Evolutionary conservation across 2,113 vertebrate species (phyloP).

Genomic region (Rousettus leschenaultii): DNA sequence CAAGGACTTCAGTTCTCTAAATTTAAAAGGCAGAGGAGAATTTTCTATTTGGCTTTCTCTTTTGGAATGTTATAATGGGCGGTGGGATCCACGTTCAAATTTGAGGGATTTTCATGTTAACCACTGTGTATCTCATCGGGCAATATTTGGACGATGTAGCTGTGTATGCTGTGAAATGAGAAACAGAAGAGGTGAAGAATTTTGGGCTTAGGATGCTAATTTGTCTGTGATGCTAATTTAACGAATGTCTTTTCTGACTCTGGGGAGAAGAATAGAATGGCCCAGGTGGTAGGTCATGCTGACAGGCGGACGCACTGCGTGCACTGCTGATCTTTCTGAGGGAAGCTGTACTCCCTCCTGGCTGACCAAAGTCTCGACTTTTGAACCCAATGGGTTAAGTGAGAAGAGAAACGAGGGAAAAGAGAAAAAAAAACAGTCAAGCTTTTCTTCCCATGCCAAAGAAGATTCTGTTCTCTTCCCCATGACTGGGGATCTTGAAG

Average conservation of each 20-base stretch:
- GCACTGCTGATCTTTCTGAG: neutral
- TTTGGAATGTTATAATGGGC: neutral
- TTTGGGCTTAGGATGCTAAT: neutral
- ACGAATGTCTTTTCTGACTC: neutral
- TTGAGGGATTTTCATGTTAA: neutral
- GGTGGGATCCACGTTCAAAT: neutral
- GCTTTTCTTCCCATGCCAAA: neutral
- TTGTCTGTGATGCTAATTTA: neutral
- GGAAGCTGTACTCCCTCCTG: neutral
- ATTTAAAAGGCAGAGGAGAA: neutral
- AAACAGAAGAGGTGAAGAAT: neutral
- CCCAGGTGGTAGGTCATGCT: neutral
- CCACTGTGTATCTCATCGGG: neutral
- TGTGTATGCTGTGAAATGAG: neutral
- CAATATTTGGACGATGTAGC: neutral
- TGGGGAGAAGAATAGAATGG: neutral
- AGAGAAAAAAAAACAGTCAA: neutral
- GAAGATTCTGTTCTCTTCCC: neutral
- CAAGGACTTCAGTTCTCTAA: neutral
- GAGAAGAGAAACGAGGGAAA: neutral
- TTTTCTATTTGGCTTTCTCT: neutral
- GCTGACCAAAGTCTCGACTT: neutral
- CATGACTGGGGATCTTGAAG: rapidly evolving
- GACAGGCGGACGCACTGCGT: neutral
- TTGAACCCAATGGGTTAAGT: neutral